Evolutionary conservation across 2,797 vertebrate species (phyloP).

Genomic region (Gallinago nigripennis): DNA sequence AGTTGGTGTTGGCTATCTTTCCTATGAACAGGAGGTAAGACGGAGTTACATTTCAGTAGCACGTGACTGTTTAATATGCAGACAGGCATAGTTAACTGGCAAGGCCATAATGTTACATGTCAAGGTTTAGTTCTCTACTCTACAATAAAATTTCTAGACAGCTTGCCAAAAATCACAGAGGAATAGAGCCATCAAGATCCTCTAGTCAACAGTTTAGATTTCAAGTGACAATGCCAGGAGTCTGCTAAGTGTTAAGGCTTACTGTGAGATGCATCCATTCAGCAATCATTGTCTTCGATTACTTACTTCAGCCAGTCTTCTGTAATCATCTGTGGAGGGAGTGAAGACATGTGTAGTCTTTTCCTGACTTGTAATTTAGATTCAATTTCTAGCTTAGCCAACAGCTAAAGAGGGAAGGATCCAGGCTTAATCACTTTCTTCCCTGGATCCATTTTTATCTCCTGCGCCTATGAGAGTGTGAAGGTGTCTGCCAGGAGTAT

Average conservation of each 20-base stretch:
- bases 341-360: background rate
- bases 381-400: background rate
- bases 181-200: background rate
- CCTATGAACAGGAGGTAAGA: background rate
- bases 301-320: background rate
- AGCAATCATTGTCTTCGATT: background rate
- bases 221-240: background rate
- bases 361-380: background rate
- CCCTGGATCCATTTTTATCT: background rate
- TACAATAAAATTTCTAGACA: background rate
- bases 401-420: background rate
- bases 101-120: background rate
- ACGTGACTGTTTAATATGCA: background rate
- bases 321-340: background rate
- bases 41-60: background rate
- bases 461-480: background rate
- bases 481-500: background rate
- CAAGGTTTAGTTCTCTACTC: background rate
- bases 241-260: background rate
- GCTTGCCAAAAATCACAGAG: conserved; percentile 10
- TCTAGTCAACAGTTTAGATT: background rate
- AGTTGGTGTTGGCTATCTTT: background rate
- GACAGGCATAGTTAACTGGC: background rate
- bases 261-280: background rate
- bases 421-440: background rate